Conservation (phyloP, 2,888 invertebrate species). For the Hirtodrosophila cameraria region DNA sequence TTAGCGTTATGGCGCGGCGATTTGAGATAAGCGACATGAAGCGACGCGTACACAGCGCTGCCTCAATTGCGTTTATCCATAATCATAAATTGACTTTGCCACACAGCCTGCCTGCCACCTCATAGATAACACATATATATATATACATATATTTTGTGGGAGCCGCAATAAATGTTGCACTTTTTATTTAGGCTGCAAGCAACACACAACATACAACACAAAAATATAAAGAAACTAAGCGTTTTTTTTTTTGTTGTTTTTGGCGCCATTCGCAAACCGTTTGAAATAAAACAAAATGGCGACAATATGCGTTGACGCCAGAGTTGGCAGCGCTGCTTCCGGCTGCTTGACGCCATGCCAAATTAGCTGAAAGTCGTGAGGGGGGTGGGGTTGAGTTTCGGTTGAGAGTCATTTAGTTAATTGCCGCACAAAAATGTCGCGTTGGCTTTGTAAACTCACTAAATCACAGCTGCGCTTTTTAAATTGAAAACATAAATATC, state of each 20-base stretch:
- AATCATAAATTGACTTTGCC: constrained; percentile 62
- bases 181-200: constrained; percentile 17
- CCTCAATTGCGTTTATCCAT: constrained; percentile 24
- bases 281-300: constrained; percentile 68
- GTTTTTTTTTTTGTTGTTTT: too few species aligned
- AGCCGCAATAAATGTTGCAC: constrained; percentile 30
- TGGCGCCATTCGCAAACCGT: constrained; percentile 75
- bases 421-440: constrained; percentile 65
- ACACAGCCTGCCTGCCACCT: constrained; percentile 14
- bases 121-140: constrained; percentile 15
- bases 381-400: too few species aligned
- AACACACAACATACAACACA: constrained; percentile 18
- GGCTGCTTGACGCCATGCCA: constrained; percentile 80
- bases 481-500: constrained; percentile 63
- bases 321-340: constrained; percentile 49
- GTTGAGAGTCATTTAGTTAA: constrained; percentile 81
- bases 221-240: constrained; percentile 62
- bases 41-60: constrained; percentile 4
- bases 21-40: constrained; percentile 62
- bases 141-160: constrained; percentile 30
- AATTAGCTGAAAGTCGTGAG: constrained; percentile 77
- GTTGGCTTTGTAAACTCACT: constrained; percentile 46
- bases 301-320: constrained; percentile 55
- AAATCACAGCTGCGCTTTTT: constrained; percentile 52
- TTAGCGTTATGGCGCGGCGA: constrained; percentile 57